These are phyloP conservation scores for Phyllostomus hastatus DNA, from an alignment of 2,113 vertebrate species.

Conservation along the genomic window DNA sequence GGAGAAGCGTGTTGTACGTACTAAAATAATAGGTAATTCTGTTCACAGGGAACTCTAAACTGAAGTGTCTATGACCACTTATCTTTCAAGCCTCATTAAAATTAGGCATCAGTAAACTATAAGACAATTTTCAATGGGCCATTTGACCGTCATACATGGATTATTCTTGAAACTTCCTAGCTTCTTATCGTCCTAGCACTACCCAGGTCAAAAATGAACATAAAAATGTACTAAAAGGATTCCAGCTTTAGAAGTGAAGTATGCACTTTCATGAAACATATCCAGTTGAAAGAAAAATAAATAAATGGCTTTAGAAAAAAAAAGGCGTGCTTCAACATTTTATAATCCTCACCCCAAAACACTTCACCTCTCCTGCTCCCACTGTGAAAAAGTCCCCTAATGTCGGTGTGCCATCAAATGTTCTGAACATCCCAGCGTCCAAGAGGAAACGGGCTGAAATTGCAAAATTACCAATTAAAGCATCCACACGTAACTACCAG, in stretches of 20 bases:
- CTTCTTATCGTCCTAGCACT: neutral
- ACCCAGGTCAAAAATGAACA: neutral
- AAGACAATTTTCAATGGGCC: neutral
- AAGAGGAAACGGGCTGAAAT: constrained; percentile 2
- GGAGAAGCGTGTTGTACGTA: neutral
- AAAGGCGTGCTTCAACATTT: neutral
- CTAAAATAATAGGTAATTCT: neutral
- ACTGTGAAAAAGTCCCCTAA: neutral
- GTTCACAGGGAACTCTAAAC: neutral
- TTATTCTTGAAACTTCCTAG: neutral
- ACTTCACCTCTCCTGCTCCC: neutral
- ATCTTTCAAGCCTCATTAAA: neutral
- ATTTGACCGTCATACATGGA: neutral
- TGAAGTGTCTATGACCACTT: neutral
- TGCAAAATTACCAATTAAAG: neutral
- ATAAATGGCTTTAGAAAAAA: neutral
- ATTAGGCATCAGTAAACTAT: neutral
- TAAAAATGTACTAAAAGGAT: neutral
- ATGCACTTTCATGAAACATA: neutral
- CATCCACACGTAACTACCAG: neutral
- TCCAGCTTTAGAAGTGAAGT: neutral
- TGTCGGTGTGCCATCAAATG: neutral
- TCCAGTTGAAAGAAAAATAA: neutral
- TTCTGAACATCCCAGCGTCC: neutral
- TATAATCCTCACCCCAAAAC: neutral